Evolutionary conservation across 2,113 vertebrate genomes (phyloP), one percentile per base, ranked within the genome.

Genomic region (Lasiurus cinereus): DNA sequence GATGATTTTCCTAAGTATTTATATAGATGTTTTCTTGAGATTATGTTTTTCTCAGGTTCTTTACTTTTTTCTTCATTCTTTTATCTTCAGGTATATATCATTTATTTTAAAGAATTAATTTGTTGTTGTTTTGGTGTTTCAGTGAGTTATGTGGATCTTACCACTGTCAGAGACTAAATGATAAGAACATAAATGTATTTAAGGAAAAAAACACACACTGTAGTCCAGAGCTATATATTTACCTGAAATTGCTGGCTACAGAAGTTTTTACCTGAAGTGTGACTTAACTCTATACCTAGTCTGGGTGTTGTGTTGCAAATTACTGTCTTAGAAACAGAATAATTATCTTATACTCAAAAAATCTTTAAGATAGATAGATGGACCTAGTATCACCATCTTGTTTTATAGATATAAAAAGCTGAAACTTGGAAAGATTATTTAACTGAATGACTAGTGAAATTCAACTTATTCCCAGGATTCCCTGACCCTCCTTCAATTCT

Each of bases 341-440:
- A 1, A 16, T 56, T 72, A n/a, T 62, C 15, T 88, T 33, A 27
- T 69, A 80, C 73, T 95, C 64, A 54, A 84, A 84, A 46, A 88
- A 62, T 27, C 6, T 72, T 87, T 79, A 83, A 93, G 33, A 66
- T 94, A 83, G n/a, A 54, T 94, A 83, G 48, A 52, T 69, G 24
- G 66, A 59, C 24, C 29, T 76, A 8, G 1, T 83, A 1, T 88
- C 24, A 59, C 36, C 6, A 21, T 69, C 50, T 54, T 9, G 6
- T 87, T 87, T 52, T 66, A 83, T 33, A 76, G 67, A 31, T 87
- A 52, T 59, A 43, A 46, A 84, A 91, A 56, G 62, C 50, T 78
- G 46, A 89, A 50, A 76, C 48, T 78, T 78, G 46, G 48, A 86
- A 88, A 85, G 12, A 12, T 88, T 96, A 52, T 92, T 94, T 46